Evolutionary conservation across 2,113 vertebrate species (phyloP), one percentile per base, ranked within the genome.

Genomic region (Actinemys pallida): DNA sequence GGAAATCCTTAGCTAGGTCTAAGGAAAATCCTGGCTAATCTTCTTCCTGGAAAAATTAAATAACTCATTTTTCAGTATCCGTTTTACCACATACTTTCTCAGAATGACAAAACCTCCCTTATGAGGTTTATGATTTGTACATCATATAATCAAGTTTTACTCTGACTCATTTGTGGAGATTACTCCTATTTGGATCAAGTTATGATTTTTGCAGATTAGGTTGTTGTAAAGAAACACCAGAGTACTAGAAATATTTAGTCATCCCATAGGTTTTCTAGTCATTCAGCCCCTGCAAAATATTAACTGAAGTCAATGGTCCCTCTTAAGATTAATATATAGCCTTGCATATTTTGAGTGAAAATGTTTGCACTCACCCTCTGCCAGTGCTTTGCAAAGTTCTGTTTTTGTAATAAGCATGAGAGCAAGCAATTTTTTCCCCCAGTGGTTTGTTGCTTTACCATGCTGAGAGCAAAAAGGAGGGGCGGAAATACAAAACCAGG

Each of bases 101-200:
- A 84, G 49, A 81, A 49, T 79, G 93, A 90, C 35, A 85, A 95
- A 91, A 72, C 35, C 45, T 87, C 76, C 59, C 59, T 79, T 83
- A 11, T 35, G 24, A 69, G 83, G 35, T 81, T 95, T 93, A 65
- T 72, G 85, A 79, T 79, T 92, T 79, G 89, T 87, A 97, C 31
- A 72, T 81, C 50, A 86, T 76, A 90, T 59, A 94, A 89, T 5
- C 27, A 24, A 16, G 79, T 22, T 79, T 92, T 92, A 16, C 82
- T 95, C 83, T 93, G 93, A 94, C 69, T 95, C 85, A 95, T 90
- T 45, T 49, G 53, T 27, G 82, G 42, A 88, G 81, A 86, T 89
- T 87, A 85, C 79, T 89, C 57, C n/a, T 81, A 90, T 90, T 80
- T 85, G 39, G 84, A 94, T 85, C 0, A 0, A 54, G 54, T 53